Base-by-base conservation (phyloP, 2,888 invertebrate species). In the Drosophila stalkeri region DNA sequence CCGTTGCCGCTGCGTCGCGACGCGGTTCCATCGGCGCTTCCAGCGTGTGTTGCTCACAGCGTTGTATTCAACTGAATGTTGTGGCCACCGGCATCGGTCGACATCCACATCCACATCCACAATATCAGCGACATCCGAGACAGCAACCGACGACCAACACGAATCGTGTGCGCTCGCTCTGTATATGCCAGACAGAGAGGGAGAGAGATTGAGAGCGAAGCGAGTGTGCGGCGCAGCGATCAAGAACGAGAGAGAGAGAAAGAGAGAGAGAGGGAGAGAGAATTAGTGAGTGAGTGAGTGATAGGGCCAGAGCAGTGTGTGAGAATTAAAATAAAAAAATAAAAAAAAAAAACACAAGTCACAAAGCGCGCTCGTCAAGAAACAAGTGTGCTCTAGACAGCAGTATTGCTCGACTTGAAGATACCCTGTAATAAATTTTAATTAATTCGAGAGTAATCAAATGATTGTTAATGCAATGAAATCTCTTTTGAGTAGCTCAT, bases 21-120 rank as follows among this genome's bases (percentile, higher is more conserved):
- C 82, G 76, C 82, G 77, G 77, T 79, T 79, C 82, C 85, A 85
- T 85, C 80, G 85, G 77, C 82, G 68, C 77, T 78, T 72, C 81
- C 81, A 78, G 66, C 78, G 80, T 75, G 82, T 75, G 84, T 83
- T 82, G 72, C 86, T 90, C 83, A 77, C 74, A 86, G 88, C 86
- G 82, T 88, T 82, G 82, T 73, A 62, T 75, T 82, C 80, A 73
- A 82, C 75, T 80, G 86, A 86, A 88, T 86, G 90, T 76, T 82
- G 75, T 75, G 68, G 71, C 80, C 86, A 82, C 89, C 90, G 86
- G 90, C 88, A 75, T 71, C 86, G 80, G 80, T 82, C 77, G 78
- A 75, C 85, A 70, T 75, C 73, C 77, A 68, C 79, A 68, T 71
- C 71, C 78, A 77, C 69, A 75, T 82, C 79, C 18, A 35, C 33